Percentiles rank a stretch among this genome's conserved stretches.
These are phyloP conservation scores for Enteromius afrohamiltoni DNA, from an alignment of 2,797 vertebrate genomes.

Conservation along the genomic window DNA sequence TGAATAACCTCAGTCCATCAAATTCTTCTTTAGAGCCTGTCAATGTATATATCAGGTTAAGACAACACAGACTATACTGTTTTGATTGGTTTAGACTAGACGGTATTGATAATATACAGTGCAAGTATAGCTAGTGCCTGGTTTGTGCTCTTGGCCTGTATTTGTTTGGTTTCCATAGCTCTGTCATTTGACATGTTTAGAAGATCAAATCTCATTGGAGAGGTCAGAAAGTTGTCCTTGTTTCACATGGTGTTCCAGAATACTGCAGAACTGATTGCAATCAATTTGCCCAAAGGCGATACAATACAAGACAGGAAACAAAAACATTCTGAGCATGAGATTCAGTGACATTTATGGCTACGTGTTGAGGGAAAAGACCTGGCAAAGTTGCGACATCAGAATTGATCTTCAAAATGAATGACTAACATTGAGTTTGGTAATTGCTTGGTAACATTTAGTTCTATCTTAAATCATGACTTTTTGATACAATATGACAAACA, in stretches of 20 bases:
- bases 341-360: slow-evolving; percentile 6
- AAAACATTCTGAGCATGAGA: neutral
- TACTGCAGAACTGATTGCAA: slow-evolving; percentile 25
- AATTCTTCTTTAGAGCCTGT: neutral
- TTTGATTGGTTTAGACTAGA: slow-evolving; percentile 26
- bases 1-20: slow-evolving; percentile 19
- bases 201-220: slow-evolving; percentile 33
- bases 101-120: neutral
- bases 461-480: neutral
- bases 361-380: neutral
- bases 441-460: neutral
- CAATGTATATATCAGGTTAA: neutral
- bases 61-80: neutral
- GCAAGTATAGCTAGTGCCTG: neutral
- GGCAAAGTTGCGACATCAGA: neutral
- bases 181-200: slow-evolving; percentile 26
- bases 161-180: slow-evolving; percentile 41
- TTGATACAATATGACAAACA: neutral
- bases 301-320: neutral
- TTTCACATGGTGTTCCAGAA: slow-evolving; percentile 19
- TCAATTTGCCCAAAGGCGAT: neutral
- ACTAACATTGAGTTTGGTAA: neutral
- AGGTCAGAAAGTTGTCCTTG: slow-evolving; percentile 32
- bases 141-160: neutral
- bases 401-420: slow-evolving; percentile 6